Base-by-base conservation (phyloP, 2,888 invertebrate genomes). In the Caradrina kadenii region DNA sequence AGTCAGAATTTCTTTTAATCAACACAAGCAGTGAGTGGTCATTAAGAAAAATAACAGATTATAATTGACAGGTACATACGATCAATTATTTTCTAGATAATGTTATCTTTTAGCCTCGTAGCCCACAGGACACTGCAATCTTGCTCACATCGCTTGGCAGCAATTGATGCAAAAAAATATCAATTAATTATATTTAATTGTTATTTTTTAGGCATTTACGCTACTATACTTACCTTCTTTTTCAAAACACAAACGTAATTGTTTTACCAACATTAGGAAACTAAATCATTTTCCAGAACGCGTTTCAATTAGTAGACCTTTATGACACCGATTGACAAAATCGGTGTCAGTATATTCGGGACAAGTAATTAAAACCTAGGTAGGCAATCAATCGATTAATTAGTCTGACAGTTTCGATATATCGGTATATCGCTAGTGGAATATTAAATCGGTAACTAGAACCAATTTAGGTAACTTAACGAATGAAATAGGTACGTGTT, bases 311-410 rank as follows among this genome's bases (percentile, higher is more conserved):
- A 53, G 17, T n/a, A 11, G 15, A 17, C 50, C 11, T 17, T 8
- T 35, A 35, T 35, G 45, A 22, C 13, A 22, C 35, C 45, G 11
- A 56, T 52, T 58, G 17, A 35, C 35, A 49, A 61, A 71, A 70
- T 39, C 31, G 22, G 17, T 42, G 50, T 70, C 62, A 70, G 62
- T 58, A 58, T 63, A 75, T 69, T 69, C 69, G 75, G 61, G 21
- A 49, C 53, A 59, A 64, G 75, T 71, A 62, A 71, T 80, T 66
- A 63, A 64, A 74, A 78, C 74, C 67, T 74, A 78, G 56, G 45
- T 35, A 66, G 21, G 49, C 72, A 78, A 74, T 77, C 63, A 74
- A 69, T 80, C 69, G 66, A 54, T 54, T 72, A 72, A 80, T 75
- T 70, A 75, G 53, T 56, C 45, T 39, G 66, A 52, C 63, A 58